A percentile compares a stretch with the other conserved stretches of the same genome.
phyloP scores from a whole-genome alignment of 2,797 vertebrate genomes.

The Aulostomus chinensis region DNA sequence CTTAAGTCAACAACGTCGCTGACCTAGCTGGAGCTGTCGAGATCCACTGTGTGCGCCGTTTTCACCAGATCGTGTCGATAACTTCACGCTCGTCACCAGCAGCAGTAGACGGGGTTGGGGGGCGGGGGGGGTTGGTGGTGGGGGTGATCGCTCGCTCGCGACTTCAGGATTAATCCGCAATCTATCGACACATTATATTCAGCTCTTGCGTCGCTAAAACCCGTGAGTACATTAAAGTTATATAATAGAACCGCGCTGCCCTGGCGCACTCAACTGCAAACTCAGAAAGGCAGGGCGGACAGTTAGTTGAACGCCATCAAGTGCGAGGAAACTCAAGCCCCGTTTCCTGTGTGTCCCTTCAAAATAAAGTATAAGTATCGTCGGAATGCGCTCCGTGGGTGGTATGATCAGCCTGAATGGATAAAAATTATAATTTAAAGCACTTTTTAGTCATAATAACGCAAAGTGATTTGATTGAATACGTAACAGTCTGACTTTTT shows the following conservation, averaged over 20 bases:
- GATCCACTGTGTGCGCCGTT: slow-evolving; percentile 41
- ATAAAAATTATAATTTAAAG: no score
- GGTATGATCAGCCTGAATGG: no score
- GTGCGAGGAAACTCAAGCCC: rapidly evolving
- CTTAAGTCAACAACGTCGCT: slow-evolving; percentile 42
- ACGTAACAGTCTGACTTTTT: no score
- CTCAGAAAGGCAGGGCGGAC: slow-evolving; percentile 64
- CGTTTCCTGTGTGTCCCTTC: slow-evolving; percentile 2
- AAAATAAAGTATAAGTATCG: no score
- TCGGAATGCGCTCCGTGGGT: no score
- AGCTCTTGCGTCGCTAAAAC: slow-evolving; percentile 37
- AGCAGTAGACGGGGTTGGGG: not conserved
- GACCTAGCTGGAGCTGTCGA: slow-evolving; percentile 25
- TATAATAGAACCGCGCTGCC: slow-evolving; percentile 59
- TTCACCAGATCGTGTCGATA: slow-evolving; percentile 54
- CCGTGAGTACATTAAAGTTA: slow-evolving; percentile 63
- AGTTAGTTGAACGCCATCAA: slow-evolving; percentile 25
- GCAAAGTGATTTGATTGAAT: no score
- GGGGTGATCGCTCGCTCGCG: not conserved
- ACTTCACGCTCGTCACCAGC: slow-evolving; percentile 53
- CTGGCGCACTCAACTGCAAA: slow-evolving; percentile 63
- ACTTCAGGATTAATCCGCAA: slow-evolving; percentile 28
- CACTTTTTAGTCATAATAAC: not conserved
- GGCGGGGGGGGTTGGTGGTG: no score
- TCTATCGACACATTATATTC: not conserved